phyloP scores from a whole-genome alignment of 2,113 vertebrate genomes.

The Rhagologus leucostigma region DNA sequence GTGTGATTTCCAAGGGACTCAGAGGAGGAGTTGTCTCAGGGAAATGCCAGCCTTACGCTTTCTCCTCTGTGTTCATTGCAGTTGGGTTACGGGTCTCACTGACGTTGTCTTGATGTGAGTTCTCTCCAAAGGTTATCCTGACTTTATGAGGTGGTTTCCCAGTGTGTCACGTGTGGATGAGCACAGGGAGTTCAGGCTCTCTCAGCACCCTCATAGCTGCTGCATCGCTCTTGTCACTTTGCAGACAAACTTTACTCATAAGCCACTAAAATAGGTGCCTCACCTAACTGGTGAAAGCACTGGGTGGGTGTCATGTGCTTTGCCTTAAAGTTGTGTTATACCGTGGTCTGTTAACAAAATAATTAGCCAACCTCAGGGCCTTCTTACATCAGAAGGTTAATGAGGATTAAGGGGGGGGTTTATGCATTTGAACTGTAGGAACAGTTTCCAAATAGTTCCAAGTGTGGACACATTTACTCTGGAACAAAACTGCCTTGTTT shows the following conservation, averaged over 20 bases:
- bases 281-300: not conserved
- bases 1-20: not conserved
- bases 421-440: not conserved
- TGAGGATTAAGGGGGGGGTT: not conserved
- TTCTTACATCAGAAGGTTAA: not conserved
- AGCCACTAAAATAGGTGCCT: not conserved
- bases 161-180: not conserved
- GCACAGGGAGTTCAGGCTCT: not conserved
- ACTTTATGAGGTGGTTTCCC: not conserved
- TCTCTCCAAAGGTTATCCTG: not conserved
- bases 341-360: not conserved
- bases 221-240: not conserved
- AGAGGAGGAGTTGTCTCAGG: not conserved
- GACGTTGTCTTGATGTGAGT: not conserved
- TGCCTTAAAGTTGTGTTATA: not conserved
- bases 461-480: not conserved
- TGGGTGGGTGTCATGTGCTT: not conserved
- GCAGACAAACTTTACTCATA: not conserved
- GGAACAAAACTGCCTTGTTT: constrained; percentile 5
- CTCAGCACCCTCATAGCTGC: not conserved
- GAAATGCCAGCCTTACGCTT: not conserved
- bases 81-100: not conserved
- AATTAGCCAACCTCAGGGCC: not conserved
- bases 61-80: not conserved
- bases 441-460: not conserved